Percentiles rank a stretch among this genome's conserved stretches.
Conservation (phyloP, 1,140 invertebrate genomes). For the Eciton burchellii region DNA sequence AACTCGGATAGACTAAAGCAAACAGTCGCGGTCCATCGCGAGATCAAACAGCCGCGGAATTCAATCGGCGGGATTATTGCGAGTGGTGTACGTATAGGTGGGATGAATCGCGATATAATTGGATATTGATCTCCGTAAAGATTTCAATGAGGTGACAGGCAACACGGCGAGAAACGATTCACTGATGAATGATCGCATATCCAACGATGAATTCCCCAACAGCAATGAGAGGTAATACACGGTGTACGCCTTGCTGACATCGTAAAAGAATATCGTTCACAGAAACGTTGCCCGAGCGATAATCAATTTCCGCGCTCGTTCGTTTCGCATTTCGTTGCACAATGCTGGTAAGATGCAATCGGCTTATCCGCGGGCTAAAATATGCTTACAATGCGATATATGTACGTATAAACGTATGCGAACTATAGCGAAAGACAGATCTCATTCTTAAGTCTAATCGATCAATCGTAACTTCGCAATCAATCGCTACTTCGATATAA, state of each 20-base stretch:
- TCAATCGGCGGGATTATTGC: conserved; percentile 34
- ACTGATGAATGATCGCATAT: conserved; percentile 61
- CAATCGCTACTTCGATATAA: too few species aligned
- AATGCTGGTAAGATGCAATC: background rate
- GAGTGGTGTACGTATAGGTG: background rate
- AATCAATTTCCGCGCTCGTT: background rate
- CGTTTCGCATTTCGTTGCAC: conserved; percentile 16
- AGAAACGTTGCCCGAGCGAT: conserved; percentile 10
- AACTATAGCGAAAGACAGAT: too few species aligned
- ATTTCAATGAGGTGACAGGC: conserved; percentile 53
- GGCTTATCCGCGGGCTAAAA: background rate
- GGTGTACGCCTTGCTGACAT: conserved; percentile 16
- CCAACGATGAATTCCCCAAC: conserved; percentile 26
- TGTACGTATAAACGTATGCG: background rate
- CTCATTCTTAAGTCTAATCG: too few species aligned
- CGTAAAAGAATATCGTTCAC: conserved; percentile 15
- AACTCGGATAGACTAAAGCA: conserved; percentile 27
- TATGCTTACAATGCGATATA: background rate
- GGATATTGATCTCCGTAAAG: conserved; percentile 59
- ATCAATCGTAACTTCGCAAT: too few species aligned
- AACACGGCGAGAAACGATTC: conserved; percentile 40
- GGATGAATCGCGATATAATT: conserved; percentile 41
- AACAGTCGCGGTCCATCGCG: conserved; percentile 20
- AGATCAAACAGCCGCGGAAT: conserved; percentile 49
- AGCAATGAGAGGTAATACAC: conserved; percentile 38